Evolutionary conservation across 2,888 invertebrate species (phyloP).

Genomic region (Fabriciana adippe): DNA sequence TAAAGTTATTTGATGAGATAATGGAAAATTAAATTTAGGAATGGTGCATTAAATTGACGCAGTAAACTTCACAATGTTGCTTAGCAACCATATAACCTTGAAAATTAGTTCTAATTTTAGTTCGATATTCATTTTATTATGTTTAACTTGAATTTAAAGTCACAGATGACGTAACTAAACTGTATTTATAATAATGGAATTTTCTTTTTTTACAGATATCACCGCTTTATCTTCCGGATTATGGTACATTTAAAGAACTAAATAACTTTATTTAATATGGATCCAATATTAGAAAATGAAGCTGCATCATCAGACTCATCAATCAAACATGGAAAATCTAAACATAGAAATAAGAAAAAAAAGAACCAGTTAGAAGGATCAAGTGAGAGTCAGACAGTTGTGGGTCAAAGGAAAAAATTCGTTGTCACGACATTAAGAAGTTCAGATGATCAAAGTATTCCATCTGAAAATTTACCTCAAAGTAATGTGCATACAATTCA

Average conservation of each 20-base stretch:
- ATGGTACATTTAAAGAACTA: constrained; percentile 57
- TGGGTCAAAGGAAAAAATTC: constrained; percentile 72
- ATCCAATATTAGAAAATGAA: constrained; percentile 80
- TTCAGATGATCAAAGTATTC: constrained; percentile 61
- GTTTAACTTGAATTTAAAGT: background rate
- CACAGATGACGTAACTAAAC: background rate
- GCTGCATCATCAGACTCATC: constrained; percentile 68
- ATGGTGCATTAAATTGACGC: constrained; percentile 65
- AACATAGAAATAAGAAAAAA: constrained; percentile 74
- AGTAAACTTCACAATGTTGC: constrained; percentile 61
- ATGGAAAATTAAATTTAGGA: constrained; percentile 11
- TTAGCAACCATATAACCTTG: constrained; percentile 58
- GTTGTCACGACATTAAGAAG: constrained; percentile 72
- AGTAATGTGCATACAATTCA: constrained; percentile 77
- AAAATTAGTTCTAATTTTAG: constrained; percentile 35
- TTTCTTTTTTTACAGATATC: constrained; percentile 64
- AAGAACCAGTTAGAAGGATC: constrained; percentile 58
- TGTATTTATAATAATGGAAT: background rate
- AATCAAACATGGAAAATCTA: constrained; percentile 69
- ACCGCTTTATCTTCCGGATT: constrained; percentile 52
- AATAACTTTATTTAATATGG: constrained; percentile 62
- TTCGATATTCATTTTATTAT: constrained; percentile 21
- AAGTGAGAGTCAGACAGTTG: constrained; percentile 68
- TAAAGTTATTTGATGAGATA: constrained; percentile 13
- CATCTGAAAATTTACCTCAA: constrained; percentile 60